Base-by-base conservation (phyloP, 2,797 vertebrate species). In the Siniperca obscura region DNA sequence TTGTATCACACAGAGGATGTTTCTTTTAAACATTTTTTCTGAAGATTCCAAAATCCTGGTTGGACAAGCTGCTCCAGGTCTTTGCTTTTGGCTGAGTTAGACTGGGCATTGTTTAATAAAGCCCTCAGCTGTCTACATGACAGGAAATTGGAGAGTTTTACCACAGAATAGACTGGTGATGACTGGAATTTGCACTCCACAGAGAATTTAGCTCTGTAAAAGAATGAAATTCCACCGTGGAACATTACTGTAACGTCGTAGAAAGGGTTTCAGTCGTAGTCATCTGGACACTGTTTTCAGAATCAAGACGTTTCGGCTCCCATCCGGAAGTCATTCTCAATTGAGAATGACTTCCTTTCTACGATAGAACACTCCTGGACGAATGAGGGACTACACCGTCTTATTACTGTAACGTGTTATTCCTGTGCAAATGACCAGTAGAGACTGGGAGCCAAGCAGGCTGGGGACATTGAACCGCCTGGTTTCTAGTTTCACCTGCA, bases 111-210 rank as follows among this genome's bases (percentile, higher is more conserved):
- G 69, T 56, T 74, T 56, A 53, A 77, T 77, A 78, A 77, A 80
- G 53, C 69, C 57, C 38, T 57, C 38, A 36, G 70, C 61, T 70
- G 61, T 34, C 36, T 34, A 59, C 70, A 76, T 55, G 73, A 82
- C 80, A 81, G 86, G 77, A 83, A 78, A 83, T 81, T 83, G 70
- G 74, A 83, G 60, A 46, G 34, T 78, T 72, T n/a, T 57, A 64
- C 60, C 56, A 30, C 82, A 77, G 69, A 76, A 73, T 52, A 56
- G 10, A 68, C 53, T 59, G 25, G 55, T 50, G 57, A 70, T 60
- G 69, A 66, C 52, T 59, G 50, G 42, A 42, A 80, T 69, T 27
- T 68, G 38, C 50, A 74, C 60, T 82, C 27, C 53, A 12, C 59
- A 48, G 74, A 67, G 42, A 42, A 12, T 53, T 42, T 40, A 42